Base-by-base conservation (phyloP, 2,113 vertebrate genomes). In the Lepus timidus region DNA sequence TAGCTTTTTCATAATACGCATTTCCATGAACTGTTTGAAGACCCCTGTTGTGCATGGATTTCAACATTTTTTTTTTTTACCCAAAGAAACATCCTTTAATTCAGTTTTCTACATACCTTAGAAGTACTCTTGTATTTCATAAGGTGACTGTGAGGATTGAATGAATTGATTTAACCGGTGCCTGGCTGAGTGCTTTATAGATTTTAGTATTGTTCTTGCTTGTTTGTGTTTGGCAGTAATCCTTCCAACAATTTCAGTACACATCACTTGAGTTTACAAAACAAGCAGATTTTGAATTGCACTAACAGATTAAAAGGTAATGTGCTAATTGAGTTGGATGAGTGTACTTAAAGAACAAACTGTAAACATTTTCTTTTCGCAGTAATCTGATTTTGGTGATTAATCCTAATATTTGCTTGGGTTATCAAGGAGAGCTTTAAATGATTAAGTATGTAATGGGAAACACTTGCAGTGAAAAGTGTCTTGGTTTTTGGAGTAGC, bases 291-390 rank as follows among this genome's bases (percentile, higher is more conserved):
- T 85, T 88, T 78, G 49, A 76, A 33, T 27, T 64, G 20, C 36
- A 17, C 79, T 62, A 3, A 3, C 19, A 79, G 17, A 71, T 61
- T 70, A 67, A 81, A 64, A 94, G 39, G 49, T 83, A 36, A 33
- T 23, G 44, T 73, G 27, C 22, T 70, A 36, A 58, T 33, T 76
- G n/a, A 74, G 39, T 29, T 91, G 80, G 31, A 75, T 67, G 52
- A 31, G 3, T 73, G 13, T 33, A 51, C 85, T 58, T 84, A 36
- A 85, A 68, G 44, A 93, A 82, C 39, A 86, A 83, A 83, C 36
- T 65, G 75, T 84, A 81, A 68, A 91, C 23, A 39, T 87, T 88
- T 84, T 85, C 19, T 82, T 95, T 91, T 33, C 78, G 31, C n/a
- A 81, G 36, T 86, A 90, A 73, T 31, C 67, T 82, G 49, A 49